Base-by-base conservation (phyloP, 2,113 vertebrate species). In the Scatophagus argus region DNA sequence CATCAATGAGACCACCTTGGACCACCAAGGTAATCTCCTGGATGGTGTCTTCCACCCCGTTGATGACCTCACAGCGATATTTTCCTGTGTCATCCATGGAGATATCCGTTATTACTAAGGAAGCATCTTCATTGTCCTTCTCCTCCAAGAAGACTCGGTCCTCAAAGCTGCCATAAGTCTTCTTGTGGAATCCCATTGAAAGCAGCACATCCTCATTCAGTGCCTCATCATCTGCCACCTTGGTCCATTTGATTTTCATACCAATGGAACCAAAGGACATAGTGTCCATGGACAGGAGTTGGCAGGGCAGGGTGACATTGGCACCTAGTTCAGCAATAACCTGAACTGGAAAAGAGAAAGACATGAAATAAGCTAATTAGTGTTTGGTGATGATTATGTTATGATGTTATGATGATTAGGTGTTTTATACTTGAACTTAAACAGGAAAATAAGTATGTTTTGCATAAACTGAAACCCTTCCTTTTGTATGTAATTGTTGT, bases 191-290 rank as follows among this genome's bases (percentile, higher is more conserved):
- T n/a, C 97, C 97, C 96, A 98, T 97, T 36, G 95, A 94, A 44
- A 96, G 84, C 65, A 97, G 89, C 58, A 99, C 96, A 0, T 97
- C 95, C 72, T 95, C 92, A 70, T 96, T 96, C 80, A 94, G 91
- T 77, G 95, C 89, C 86, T 95, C 94, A 90, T 97, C 95, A 16
- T 94, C 93, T 34, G 93, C 96, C 66, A 97, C 85, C 90, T 98
- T 99, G 94, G 94, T 96, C 98, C 98, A 99, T 92, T 96, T 97
- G 77, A 98, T 91, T 23, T 96, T 95, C 62, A 95, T 93, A 74
- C 93, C 96, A 4, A 81, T 44, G 56, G 52, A 76, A 66, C 87
- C 94, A 85, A 94, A 94, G 72, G 87, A 68, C 2, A 84, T 8
- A 4, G 62, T 7, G 41, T 87, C 88, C 27, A 91, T 85, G 23